phyloP scores from a whole-genome alignment of 30 jellyfish, hydroid and myxozoan genomes.

The Pseudorhiza aurosa region DNA sequence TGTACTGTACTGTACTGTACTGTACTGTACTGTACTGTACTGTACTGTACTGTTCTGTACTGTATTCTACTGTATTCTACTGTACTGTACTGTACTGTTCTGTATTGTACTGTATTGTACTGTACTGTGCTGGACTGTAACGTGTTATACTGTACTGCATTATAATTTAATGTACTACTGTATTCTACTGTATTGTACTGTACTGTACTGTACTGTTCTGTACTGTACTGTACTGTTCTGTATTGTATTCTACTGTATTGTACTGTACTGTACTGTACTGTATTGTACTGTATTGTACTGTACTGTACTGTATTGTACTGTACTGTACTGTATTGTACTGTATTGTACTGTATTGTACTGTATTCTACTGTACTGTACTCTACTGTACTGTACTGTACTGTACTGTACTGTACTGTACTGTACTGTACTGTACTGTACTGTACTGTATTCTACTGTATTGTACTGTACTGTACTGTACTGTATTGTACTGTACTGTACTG shows the following conservation, averaged over 20 bases:
- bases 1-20: too few relatives aligned
- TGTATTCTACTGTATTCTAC: too few relatives aligned
- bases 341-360: too few relatives aligned
- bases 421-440: slow-evolving; percentile 24
- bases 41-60: too few relatives aligned
- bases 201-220: slow-evolving; percentile 14
- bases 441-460: slow-evolving; percentile 17
- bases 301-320: slow-evolving; percentile 29
- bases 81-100: too few relatives aligned
- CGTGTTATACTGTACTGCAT: too few relatives aligned
- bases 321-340: slow-evolving; percentile 30
- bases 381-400: slow-evolving; percentile 32
- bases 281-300: slow-evolving; percentile 23
- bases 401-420: slow-evolving; percentile 32
- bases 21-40: too few relatives aligned
- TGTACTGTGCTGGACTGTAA: too few relatives aligned
- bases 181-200: too few relatives aligned
- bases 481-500: slow-evolving; percentile 9
- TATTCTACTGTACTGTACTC: slow-evolving; percentile 17
- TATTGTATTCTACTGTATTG: too few relatives aligned
- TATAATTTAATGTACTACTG: too few relatives aligned
- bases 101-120: too few relatives aligned
- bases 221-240: slow-evolving; percentile 33
- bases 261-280: slow-evolving; percentile 30
- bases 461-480: slow-evolving; percentile 23